Percentiles rank a stretch among this genome's conserved stretches.
Conservation (phyloP, 2,888 invertebrate genomes). For the Lamproptera curius region DNA sequence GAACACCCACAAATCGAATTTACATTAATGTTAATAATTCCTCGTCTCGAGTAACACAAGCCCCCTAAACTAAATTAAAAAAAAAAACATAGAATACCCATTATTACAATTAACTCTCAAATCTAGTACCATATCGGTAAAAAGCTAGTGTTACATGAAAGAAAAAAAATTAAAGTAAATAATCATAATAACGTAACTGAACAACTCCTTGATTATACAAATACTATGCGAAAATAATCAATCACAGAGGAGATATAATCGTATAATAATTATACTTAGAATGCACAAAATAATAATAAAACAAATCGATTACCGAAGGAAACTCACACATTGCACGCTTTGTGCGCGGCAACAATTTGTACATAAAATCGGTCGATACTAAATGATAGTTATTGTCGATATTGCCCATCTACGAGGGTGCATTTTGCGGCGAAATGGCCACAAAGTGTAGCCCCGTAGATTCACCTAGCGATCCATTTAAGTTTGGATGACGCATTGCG, state of each 20-base stretch:
- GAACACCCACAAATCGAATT: slow-evolving; percentile 64
- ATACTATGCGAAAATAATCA: slow-evolving; percentile 21
- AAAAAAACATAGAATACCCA: slow-evolving; percentile 64
- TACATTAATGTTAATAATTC: slow-evolving; percentile 62
- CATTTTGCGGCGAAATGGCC: slow-evolving; percentile 16
- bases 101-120: slow-evolving; percentile 56
- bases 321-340: slow-evolving; percentile 17
- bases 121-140: slow-evolving; percentile 45
- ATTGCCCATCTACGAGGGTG: neutral
- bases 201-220: slow-evolving; percentile 28
- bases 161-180: slow-evolving; percentile 30
- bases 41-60: slow-evolving; percentile 54
- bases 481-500: slow-evolving; percentile 50
- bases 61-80: slow-evolving; percentile 56
- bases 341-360: slow-evolving; percentile 42
- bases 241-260: slow-evolving; percentile 20
- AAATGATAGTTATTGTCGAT: slow-evolving; percentile 30
- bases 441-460: slow-evolving; percentile 30
- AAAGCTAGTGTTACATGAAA: slow-evolving; percentile 36
- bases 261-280: slow-evolving; percentile 17
- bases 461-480: neutral
- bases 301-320: slow-evolving; percentile 15
- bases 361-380: slow-evolving; percentile 43
- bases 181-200: slow-evolving; percentile 3
- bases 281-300: slow-evolving; percentile 19